Evolutionary conservation across 2,888 invertebrate species (phyloP).

Genomic region (Trichopria drosophilae): DNA sequence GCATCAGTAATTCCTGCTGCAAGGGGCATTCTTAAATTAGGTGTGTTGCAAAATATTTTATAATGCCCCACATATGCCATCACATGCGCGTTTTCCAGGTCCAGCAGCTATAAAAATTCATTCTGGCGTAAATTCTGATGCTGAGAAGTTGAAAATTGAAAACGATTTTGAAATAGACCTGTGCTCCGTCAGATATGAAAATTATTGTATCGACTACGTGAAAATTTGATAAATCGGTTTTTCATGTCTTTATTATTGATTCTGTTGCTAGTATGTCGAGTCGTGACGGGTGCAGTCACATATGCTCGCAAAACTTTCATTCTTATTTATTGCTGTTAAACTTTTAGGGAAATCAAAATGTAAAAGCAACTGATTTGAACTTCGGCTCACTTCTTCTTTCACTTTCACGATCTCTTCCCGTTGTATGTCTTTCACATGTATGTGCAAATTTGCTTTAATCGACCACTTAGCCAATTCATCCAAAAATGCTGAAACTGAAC

Average conservation of each 20-base stretch:
- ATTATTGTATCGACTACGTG: too few relatives aligned
- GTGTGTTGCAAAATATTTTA: too few relatives aligned
- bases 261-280: slow-evolving; percentile 9
- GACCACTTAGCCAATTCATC: slow-evolving; percentile 8
- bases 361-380: slow-evolving; percentile 2
- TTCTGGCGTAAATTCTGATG: slow-evolving; percentile 2
- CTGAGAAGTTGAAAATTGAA: slow-evolving; percentile 3
- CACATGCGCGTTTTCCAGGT: slow-evolving; percentile 20
- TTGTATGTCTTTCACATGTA: not conserved
- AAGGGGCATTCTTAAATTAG: too few relatives aligned
- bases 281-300: not conserved
- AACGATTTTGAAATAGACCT: slow-evolving; percentile 13
- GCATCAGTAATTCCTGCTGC: too few relatives aligned
- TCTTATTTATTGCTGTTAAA: slow-evolving; percentile 8
- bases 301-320: slow-evolving; percentile 15
- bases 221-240: too few relatives aligned
- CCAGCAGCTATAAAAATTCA: slow-evolving; percentile 18
- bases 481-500: slow-evolving; percentile 7
- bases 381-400: not conserved
- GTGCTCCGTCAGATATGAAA: slow-evolving; percentile 16
- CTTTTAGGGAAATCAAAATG: slow-evolving; percentile 14
- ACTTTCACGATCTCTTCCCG: not conserved
- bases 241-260: too few relatives aligned
- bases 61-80: too few relatives aligned
- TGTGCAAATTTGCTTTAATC: not conserved